Base-by-base conservation (phyloP, 2,888 invertebrate genomes). In the Agapostemon virescens region DNA sequence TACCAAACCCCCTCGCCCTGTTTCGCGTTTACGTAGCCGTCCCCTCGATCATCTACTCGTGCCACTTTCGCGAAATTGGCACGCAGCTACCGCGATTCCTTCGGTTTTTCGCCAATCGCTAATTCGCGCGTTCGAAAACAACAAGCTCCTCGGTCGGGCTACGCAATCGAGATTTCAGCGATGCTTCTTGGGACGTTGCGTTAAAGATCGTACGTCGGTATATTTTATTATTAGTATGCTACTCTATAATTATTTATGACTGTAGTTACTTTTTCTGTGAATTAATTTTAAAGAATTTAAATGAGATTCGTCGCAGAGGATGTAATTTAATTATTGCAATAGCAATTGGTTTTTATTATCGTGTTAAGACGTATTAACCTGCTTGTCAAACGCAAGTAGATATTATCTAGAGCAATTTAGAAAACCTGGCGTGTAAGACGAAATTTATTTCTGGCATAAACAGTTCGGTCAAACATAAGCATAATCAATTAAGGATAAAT, bases 1-100 rank as follows among this genome's bases (percentile, higher is more conserved):
- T 63, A 26, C 55, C 80, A 17, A 26, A 13, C 52, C 55, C 38
- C 55, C n/a, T n/a, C n/a, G n/a, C 74, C 79, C 52, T 72, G 63
- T 72, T 72, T 64, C n/a, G 52, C 55, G 69, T 79, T 80, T 75
- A 72, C 75, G 45, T 36, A 64, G 69, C 71, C 33, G n/a, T 42
- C 58, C 77, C 75, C 58, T 77, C 70, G 30, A 71, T 49, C 70
- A 70, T 58, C 69, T 69, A 26, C n/a, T 40, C 23, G n/a, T 17
- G 17, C 33, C 66, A 42, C 36, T 69, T 69, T 40, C 75, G 2
- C 30, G 15, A 63, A 36, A 63, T 63, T 63, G 30, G 33, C 26
- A 33, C 49, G 49, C 66, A 33, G 15, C 20, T 49, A 49, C 20
- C 26, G 13, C 38, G 64, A 45, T 23, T 63, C 13, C 36, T 63